Evolutionary conservation across 2,888 invertebrate species (phyloP).

Genomic region (Automeris io): DNA sequence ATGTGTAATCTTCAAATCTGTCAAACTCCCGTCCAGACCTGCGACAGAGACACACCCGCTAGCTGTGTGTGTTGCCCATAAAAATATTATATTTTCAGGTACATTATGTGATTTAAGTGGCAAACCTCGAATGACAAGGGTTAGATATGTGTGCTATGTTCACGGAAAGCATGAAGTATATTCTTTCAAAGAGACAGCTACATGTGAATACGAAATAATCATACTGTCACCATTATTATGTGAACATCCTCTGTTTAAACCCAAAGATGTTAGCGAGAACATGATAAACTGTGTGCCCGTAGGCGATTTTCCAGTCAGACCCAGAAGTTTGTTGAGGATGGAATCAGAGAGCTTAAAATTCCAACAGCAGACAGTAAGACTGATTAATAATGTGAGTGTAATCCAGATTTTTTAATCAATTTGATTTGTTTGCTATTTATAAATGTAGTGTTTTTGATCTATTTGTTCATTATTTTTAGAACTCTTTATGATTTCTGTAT

Average conservation of each 20-base stretch:
- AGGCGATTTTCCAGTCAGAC: slow-evolving; percentile 82
- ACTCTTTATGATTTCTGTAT: too few species aligned
- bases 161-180: slow-evolving; percentile 95
- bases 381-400: slow-evolving; percentile 48
- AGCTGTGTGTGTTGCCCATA: too few species aligned
- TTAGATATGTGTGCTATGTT: slow-evolving; percentile 92
- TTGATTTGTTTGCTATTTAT: slow-evolving; percentile 4
- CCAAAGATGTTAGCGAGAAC: slow-evolving; percentile 86
- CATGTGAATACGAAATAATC: slow-evolving; percentile 95
- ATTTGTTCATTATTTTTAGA: too few species aligned
- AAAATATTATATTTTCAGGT: slow-evolving; percentile 34
- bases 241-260: slow-evolving; percentile 90
- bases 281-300: slow-evolving; percentile 85
- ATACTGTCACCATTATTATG: slow-evolving; percentile 93
- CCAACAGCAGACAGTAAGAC: slow-evolving; percentile 75
- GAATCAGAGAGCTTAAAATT: slow-evolving; percentile 85
- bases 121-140: slow-evolving; percentile 86
- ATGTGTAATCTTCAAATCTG: too few species aligned
- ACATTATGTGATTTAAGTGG: slow-evolving; percentile 94
- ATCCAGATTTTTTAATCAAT: slow-evolving; percentile 3
- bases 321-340: slow-evolving; percentile 82
- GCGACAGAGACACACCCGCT: too few species aligned
- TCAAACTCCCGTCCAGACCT: too few species aligned
- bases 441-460: too few species aligned
- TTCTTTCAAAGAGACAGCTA: slow-evolving; percentile 93